Conservation (phyloP, 2,113 vertebrate species). For the Onychorhynchus coronatus region DNA sequence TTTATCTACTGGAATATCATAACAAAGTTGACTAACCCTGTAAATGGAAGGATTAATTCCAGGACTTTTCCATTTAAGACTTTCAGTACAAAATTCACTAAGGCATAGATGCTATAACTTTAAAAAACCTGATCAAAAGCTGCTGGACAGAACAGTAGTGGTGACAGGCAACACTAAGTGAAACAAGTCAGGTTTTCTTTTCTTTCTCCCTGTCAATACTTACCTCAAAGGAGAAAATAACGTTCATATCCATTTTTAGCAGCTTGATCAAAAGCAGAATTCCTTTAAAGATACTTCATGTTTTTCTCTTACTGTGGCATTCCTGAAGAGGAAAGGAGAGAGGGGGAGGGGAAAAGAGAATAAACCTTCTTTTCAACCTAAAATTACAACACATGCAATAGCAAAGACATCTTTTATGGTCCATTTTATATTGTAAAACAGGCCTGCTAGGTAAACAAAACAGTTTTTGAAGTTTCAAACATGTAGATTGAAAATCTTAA, state of each 20-base stretch:
- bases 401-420: not conserved
- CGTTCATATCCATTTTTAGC: slow-evolving; percentile 51
- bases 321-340: not conserved
- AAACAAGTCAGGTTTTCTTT: not conserved
- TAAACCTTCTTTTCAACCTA: not conserved
- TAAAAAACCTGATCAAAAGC: not conserved
- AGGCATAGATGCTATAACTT: not conserved
- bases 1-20: not conserved
- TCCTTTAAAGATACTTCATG: not conserved
- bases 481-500: not conserved
- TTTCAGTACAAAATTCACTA: not conserved
- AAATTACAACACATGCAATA: not conserved
- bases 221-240: slow-evolving; percentile 44
- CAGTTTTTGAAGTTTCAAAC: not conserved
- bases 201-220: not conserved
- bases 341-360: not conserved
- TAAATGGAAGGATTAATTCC: not conserved
- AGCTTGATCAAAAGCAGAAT: slow-evolving; percentile 25
- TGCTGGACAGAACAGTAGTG: not conserved
- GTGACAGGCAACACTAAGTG: not conserved
- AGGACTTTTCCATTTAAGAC: not conserved
- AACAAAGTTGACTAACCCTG: not conserved
- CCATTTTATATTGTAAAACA: not conserved
- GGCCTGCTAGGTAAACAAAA: not conserved
- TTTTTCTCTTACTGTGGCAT: not conserved